phyloP scores from a whole-genome alignment of 1,140 invertebrate genomes.

The Bursaphelenchus mucronatus region DNA sequence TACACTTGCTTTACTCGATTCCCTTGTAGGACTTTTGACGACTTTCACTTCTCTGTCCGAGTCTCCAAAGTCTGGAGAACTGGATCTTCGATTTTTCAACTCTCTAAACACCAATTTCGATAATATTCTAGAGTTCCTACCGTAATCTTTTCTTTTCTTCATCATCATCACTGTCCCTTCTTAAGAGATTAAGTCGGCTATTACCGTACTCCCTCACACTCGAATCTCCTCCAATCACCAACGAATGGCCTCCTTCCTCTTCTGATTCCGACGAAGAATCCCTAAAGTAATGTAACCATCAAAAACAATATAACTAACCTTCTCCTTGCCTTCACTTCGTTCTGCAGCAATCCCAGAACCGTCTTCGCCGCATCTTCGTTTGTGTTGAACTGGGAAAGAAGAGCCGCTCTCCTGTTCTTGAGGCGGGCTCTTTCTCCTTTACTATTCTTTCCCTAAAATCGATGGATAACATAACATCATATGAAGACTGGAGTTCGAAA shows the following conservation, averaged over 20 bases:
- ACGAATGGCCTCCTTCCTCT: too few relatives aligned
- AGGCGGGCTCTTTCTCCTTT: slow-evolving; percentile 49
- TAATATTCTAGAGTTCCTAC: neutral
- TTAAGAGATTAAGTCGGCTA: too few relatives aligned
- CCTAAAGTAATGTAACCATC: too few relatives aligned
- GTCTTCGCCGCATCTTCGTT: slow-evolving; percentile 56
- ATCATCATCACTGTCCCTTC: too few relatives aligned
- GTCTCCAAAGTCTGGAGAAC: slow-evolving; percentile 18
- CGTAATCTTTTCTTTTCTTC: too few relatives aligned
- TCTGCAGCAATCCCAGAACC: slow-evolving; percentile 25
- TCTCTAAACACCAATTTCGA: slow-evolving; percentile 26
- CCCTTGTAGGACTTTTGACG: neutral
- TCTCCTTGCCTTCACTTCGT: too few relatives aligned
- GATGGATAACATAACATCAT: slow-evolving; percentile 14
- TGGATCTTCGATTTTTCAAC: slow-evolving; percentile 31
- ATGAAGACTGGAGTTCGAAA: slow-evolving; percentile 2
- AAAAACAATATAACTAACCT: too few relatives aligned
- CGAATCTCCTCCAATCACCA: too few relatives aligned
- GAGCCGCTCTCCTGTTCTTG: slow-evolving; percentile 43
- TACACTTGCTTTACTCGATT: neutral
- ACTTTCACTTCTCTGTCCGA: neutral
- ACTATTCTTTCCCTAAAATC: slow-evolving; percentile 54
- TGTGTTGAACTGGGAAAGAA: slow-evolving; percentile 39
- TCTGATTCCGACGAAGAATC: too few relatives aligned
- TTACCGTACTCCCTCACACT: too few relatives aligned